Conservation (phyloP, 2,113 vertebrate species). For the Dendrocopos noguchii region DNA sequence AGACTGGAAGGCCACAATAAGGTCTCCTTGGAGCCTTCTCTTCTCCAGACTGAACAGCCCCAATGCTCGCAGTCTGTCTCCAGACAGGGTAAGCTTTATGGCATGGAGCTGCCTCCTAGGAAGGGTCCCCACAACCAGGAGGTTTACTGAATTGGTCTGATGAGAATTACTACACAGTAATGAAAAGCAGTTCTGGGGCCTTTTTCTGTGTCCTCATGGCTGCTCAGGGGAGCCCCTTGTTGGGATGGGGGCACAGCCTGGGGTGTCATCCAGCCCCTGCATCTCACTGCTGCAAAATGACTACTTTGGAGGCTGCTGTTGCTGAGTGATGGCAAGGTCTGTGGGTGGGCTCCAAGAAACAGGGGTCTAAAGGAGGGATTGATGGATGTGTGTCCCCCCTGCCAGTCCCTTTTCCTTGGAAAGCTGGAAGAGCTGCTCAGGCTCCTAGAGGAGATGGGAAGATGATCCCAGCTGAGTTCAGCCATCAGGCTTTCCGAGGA, state of each 20-base stretch:
- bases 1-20: too few relatives aligned
- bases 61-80: too few relatives aligned
- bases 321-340: background rate
- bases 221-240: background rate
- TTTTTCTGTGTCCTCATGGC: fast-evolving
- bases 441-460: background rate
- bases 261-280: background rate
- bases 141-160: background rate
- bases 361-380: background rate
- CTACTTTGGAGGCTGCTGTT: background rate
- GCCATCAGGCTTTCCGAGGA: fast-evolving
- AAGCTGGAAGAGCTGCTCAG: background rate
- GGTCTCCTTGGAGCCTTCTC: too few relatives aligned
- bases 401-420: background rate
- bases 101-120: background rate
- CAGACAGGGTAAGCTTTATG: background rate
- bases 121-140: background rate
- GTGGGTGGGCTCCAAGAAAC: background rate
- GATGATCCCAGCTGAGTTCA: background rate
- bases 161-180: background rate
- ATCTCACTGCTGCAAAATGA: background rate
- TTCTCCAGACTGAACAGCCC: too few relatives aligned
- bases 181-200: background rate
- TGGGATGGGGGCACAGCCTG: background rate
- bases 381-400: background rate